Conservation (phyloP, 2,113 vertebrate species). For the Bombycilla garrulus region DNA sequence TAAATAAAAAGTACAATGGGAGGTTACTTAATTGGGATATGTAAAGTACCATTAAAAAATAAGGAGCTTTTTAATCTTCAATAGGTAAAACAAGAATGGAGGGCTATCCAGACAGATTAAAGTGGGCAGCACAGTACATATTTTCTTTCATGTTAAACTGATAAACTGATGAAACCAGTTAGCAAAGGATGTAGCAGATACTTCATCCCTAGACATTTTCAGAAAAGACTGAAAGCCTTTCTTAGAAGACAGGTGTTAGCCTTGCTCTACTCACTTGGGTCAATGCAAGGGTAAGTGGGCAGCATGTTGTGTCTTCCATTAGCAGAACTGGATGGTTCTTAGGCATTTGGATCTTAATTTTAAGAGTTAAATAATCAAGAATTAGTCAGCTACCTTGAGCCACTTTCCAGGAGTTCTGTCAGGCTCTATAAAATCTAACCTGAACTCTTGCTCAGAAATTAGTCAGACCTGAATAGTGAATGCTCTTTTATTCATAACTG, state of each 20-base stretch:
- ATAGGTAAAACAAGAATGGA: background rate
- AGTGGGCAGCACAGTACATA: background rate
- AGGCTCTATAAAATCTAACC: background rate
- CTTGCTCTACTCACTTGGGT: background rate
- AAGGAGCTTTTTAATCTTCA: background rate
- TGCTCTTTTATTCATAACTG: background rate
- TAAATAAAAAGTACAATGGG: background rate
- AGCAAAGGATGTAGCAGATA: background rate
- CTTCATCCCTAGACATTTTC: background rate
- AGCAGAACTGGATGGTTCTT: background rate
- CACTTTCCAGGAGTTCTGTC: background rate
- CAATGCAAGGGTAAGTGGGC: background rate
- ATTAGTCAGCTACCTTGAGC: background rate
- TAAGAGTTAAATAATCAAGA: background rate
- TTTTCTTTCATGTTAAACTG: background rate
- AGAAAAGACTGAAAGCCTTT: background rate
- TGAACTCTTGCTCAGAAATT: background rate
- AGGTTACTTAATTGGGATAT: constrained; percentile 7
- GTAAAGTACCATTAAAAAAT: background rate
- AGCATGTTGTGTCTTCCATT: background rate
- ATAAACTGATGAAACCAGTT: background rate
- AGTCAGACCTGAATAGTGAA: background rate
- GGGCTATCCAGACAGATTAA: background rate
- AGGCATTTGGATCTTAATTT: background rate
- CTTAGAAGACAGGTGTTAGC: background rate